Percentiles rank a stretch among this genome's conserved stretches.
phyloP scores from a whole-genome alignment of 2,113 vertebrate species.

The Alexandromys fortis region DNA sequence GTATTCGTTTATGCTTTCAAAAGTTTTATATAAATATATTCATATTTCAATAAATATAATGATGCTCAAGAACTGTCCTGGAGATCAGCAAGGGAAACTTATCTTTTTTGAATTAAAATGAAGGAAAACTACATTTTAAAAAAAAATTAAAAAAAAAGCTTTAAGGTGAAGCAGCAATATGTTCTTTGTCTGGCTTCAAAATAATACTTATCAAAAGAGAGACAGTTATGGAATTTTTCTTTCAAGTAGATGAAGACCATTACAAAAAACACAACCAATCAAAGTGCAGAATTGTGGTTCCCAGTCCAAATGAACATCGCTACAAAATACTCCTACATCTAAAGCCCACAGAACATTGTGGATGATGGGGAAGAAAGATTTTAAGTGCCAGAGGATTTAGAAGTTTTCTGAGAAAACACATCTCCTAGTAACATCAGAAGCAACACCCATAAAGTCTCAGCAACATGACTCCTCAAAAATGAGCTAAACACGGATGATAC shows the following conservation, averaged over 20 bases:
- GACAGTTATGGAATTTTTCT: neutral
- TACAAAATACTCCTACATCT: neutral
- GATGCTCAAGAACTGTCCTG: neutral
- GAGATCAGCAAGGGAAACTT: neutral
- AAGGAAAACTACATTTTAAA: neutral
- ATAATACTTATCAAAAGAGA: neutral
- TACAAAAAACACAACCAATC: neutral
- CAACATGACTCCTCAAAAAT: neutral
- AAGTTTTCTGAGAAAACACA: too few species aligned
- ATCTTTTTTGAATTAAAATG: neutral
- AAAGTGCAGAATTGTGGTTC: neutral
- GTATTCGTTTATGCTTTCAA: neutral
- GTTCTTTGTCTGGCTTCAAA: neutral
- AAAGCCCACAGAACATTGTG: neutral
- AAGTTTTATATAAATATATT: slow-evolving; percentile 3
- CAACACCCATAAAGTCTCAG: neutral
- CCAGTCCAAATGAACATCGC: neutral
- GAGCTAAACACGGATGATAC: neutral
- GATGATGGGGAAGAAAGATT: neutral
- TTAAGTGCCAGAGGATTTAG: neutral
- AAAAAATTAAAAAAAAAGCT: neutral
- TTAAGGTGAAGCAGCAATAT: neutral
- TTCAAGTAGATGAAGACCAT: neutral
- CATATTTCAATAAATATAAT: neutral
- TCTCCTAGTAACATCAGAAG: neutral